A percentile compares a stretch with the other conserved stretches of the same genome.
phyloP scores from a whole-genome alignment of 2,113 vertebrate species.

The Talpa occidentalis region DNA sequence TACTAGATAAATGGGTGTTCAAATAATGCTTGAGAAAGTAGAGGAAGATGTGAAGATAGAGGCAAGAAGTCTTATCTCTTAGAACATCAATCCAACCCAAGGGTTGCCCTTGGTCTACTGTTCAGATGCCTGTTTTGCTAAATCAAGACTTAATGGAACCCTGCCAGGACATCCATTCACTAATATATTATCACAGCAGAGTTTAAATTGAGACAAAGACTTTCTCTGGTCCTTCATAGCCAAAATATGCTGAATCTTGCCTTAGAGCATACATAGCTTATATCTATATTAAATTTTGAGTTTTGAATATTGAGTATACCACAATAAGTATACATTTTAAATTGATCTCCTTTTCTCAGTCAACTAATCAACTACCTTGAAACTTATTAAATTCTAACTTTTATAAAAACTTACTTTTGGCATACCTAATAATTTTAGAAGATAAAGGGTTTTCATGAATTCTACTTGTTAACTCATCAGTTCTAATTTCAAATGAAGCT shows the following conservation, averaged over 20 bases:
- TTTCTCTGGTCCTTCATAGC: background rate
- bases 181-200: background rate
- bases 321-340: background rate
- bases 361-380: background rate
- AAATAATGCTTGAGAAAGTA: background rate
- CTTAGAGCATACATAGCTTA: background rate
- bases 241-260: background rate
- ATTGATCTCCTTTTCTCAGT: conserved; percentile 44
- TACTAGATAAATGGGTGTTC: background rate
- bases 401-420: background rate
- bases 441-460: background rate
- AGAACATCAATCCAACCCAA: background rate
- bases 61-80: background rate
- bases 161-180: no score
- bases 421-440: background rate
- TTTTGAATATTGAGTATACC: background rate
- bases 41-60: background rate
- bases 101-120: background rate
- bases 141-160: background rate
- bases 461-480: background rate
- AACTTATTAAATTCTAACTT: background rate
- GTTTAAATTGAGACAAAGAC: background rate
- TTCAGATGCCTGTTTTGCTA: background rate
- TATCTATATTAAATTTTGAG: background rate
- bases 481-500: conserved; percentile 51